Evolutionary conservation across 2,113 vertebrate species (phyloP).

Genomic region (Scolopax mira): DNA sequence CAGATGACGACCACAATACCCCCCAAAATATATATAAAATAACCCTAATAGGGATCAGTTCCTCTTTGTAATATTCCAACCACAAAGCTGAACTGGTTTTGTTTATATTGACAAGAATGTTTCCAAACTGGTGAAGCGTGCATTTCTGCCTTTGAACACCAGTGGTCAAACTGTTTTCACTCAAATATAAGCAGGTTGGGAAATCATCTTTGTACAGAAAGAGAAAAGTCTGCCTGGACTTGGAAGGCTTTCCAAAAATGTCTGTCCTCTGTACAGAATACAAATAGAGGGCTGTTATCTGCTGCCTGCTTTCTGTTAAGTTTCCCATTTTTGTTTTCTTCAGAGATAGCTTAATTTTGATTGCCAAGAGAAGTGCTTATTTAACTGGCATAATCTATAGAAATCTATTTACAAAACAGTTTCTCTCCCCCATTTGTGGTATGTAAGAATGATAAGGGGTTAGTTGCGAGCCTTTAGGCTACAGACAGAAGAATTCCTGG

Average conservation of each 20-base stretch:
- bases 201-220: constrained; percentile 20
- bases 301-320: background rate
- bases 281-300: background rate
- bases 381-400: background rate
- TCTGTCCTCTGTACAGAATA: background rate
- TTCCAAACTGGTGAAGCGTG: background rate
- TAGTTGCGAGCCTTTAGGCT: background rate
- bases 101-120: background rate
- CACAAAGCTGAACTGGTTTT: background rate
- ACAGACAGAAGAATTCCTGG: background rate
- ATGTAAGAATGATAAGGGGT: background rate
- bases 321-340: background rate
- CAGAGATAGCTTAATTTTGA: background rate
- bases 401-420: constrained; percentile 1
- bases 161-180: background rate
- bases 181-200: background rate
- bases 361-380: background rate
- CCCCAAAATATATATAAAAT: background rate
- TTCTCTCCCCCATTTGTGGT: background rate
- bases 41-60: background rate
- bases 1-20: background rate
- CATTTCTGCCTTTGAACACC: background rate
- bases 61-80: background rate
- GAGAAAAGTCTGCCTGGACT: background rate
- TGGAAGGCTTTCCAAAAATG: background rate